Base-by-base conservation (phyloP, 1,140 invertebrate species). In the Drosophila kohkoa region DNA sequence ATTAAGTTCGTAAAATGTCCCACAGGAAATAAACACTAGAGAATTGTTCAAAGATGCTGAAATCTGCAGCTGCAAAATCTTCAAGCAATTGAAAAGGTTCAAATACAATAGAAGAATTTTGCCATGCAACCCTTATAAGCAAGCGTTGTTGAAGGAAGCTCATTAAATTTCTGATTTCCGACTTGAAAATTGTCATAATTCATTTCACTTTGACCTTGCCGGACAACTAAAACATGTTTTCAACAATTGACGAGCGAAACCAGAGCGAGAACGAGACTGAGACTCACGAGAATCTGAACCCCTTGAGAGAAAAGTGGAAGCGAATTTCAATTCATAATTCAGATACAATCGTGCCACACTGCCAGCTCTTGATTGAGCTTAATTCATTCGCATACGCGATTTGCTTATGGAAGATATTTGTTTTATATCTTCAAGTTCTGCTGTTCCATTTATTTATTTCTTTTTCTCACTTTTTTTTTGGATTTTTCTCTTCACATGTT, bases 371-470 rank as follows among this genome's bases (percentile, higher is more conserved):
- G 81, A 89, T 89, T 89, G 86, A 71, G 70, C 78, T 79, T 89
- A 89, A 89, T 89, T 89, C 78, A 81, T 89, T 89, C 71, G 85
- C 85, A 81, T 83, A 85, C 75, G 81, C 85, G n/a, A 30, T 75
- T 89, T 88, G 54, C 70, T 85, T 77, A 35, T n/a, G 35, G 38
- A 54, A 45, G 49, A 38, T 62, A 49, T 54, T 78, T 25, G 20
- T 32, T 54, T 54, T 54, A 54, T 54, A 54, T 54, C 38, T 69
- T 30, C 75, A 32, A n/a, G n/a, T 65, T 20, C 28, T 54, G 30
- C 28, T 54, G 48, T 20, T 55, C 8, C 3, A 54, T 73, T 68
- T 55, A 60, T 68, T 58, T 48, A 28, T 55, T 57, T 52, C 20
- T 41, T 15, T 15, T 54, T 11, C 11, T 54, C 11, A 30, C 48